These are phyloP conservation scores for Larimichthys crocea DNA, from an alignment of 2,113 vertebrate genomes.

Conservation along the genomic window DNA sequence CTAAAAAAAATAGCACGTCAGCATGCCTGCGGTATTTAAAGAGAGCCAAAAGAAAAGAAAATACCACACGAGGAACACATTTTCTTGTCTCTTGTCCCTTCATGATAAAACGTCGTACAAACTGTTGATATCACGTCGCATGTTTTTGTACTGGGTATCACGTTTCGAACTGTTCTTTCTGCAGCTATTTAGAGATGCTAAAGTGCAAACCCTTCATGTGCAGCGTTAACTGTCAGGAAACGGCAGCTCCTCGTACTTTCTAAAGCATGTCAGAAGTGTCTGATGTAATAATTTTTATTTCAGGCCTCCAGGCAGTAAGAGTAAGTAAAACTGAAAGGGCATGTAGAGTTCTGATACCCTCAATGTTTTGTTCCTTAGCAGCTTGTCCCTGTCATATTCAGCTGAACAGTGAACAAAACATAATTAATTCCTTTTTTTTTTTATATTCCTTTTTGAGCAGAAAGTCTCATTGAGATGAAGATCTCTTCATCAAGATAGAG, in stretches of 20 bases:
- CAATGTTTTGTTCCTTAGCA: neutral
- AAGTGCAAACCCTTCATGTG: neutral
- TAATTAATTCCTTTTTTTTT: conserved; percentile 26
- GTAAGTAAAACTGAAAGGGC: conserved; percentile 21
- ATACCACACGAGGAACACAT: neutral
- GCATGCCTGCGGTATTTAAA: neutral
- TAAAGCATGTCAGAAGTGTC: conserved; percentile 25
- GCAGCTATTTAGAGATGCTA: neutral
- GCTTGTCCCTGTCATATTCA: conserved; percentile 27
- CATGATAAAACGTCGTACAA: neutral
- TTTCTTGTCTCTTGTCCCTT: neutral
- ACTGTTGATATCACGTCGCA: neutral
- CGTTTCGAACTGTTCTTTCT: neutral
- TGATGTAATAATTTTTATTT: conserved; percentile 29
- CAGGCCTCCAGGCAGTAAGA: conserved; percentile 23
- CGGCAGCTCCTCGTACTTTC: conserved; percentile 8
- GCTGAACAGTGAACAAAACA: conserved; percentile 25
- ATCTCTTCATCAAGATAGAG: conserved; percentile 15
- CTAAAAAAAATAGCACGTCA: neutral
- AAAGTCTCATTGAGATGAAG: conserved; percentile 20
- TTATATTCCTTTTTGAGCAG: neutral
- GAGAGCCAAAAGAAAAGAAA: neutral
- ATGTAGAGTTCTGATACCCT: conserved; percentile 25
- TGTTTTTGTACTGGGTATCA: neutral
- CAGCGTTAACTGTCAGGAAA: conserved; percentile 6